A percentile compares a stretch with the other conserved stretches of the same genome.
These are phyloP conservation scores for Ceramica pisi DNA, from an alignment of 2,888 invertebrate species.

Conservation along the genomic window DNA sequence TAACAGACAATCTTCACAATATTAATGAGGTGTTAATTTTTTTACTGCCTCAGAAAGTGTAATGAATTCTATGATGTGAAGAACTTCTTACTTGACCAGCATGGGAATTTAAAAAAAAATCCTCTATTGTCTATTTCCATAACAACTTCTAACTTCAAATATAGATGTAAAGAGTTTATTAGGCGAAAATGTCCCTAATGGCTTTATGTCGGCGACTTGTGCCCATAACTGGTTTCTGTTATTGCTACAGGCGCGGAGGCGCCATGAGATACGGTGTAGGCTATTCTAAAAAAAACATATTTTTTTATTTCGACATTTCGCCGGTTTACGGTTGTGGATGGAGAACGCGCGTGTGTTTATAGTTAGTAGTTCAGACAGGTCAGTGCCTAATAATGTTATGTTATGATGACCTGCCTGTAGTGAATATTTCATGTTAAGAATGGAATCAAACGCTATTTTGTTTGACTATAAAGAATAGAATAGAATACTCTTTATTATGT, in stretches of 20 bases:
- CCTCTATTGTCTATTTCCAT: slow-evolving; percentile 27
- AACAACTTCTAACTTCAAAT: slow-evolving; percentile 35
- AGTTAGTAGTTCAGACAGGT: slow-evolving; percentile 38
- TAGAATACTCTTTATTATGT: too few relatives aligned
- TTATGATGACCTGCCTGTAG: slow-evolving; percentile 6
- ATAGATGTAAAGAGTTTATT: slow-evolving; percentile 45
- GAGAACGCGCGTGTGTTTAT: slow-evolving; percentile 17
- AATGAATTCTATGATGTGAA: slow-evolving; percentile 6
- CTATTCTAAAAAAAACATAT: slow-evolving; percentile 33
- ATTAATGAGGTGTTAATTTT: slow-evolving; percentile 29
- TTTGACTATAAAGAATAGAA: not conserved
- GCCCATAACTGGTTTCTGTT: slow-evolving; percentile 66
- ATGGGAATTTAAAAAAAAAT: slow-evolving; percentile 19
- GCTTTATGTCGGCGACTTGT: slow-evolving; percentile 39
- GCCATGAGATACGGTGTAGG: slow-evolving; percentile 35
- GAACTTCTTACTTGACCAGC: slow-evolving; percentile 18
- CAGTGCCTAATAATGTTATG: slow-evolving; percentile 41
- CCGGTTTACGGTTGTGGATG: slow-evolving; percentile 43
- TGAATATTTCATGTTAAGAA: not conserved
- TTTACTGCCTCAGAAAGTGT: slow-evolving; percentile 1
- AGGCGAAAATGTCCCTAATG: slow-evolving; percentile 54
- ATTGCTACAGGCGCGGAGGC: slow-evolving; percentile 47
- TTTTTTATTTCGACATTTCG: slow-evolving; percentile 49
- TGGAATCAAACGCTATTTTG: not conserved
- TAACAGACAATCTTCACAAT: slow-evolving; percentile 4